Percentiles rank a stretch among this genome's conserved stretches.
phyloP scores from a whole-genome alignment of 2,888 invertebrate genomes.

The Ferrisia virgata region DNA sequence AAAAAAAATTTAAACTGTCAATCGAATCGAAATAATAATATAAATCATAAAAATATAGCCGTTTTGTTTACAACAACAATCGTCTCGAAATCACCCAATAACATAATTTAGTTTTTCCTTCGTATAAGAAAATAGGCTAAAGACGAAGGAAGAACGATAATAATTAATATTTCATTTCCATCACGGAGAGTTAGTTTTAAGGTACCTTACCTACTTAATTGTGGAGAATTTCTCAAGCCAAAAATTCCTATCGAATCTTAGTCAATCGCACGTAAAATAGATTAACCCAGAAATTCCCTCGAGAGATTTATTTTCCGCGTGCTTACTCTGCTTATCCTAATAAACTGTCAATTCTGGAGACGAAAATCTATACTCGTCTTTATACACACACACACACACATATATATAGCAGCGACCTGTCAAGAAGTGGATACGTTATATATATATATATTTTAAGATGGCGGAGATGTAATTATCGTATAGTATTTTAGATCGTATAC shows the following conservation, averaged over 20 bases:
- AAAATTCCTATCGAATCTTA: neutral
- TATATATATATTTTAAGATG: too few relatives aligned
- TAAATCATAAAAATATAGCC: neutral
- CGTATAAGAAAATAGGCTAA: neutral
- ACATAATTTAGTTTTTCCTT: neutral
- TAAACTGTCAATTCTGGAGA: neutral
- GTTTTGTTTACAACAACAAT: too few relatives aligned
- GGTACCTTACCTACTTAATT: neutral
- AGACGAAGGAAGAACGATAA: neutral
- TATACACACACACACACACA: too few relatives aligned
- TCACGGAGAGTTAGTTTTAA: too few relatives aligned
- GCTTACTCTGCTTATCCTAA: neutral
- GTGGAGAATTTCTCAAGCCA: neutral
- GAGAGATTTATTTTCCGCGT: neutral
- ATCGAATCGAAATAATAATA: neutral
- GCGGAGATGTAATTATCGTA: too few relatives aligned
- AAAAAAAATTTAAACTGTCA: neutral
- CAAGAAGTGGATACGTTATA: too few relatives aligned
- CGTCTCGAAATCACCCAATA: neutral
- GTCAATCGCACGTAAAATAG: neutral
- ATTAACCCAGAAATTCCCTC: neutral
- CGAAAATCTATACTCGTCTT: neutral
- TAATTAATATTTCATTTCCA: neutral
- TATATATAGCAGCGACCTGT: too few relatives aligned
- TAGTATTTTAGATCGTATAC: too few relatives aligned